Evolutionary conservation across 1,140 invertebrate genomes (phyloP).

Genomic region (Temnothorax curvispinosus): DNA sequence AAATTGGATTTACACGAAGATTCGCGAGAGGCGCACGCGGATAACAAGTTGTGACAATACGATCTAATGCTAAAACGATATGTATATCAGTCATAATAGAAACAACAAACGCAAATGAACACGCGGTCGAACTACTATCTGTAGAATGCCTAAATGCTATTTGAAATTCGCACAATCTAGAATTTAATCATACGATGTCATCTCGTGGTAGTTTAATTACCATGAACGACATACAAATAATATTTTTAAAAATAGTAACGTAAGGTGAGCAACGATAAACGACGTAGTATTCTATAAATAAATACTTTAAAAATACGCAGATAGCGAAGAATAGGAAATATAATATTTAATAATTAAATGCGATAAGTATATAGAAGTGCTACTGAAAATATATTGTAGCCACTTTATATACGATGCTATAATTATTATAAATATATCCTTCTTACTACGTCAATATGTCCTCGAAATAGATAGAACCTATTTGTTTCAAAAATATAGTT

Average conservation of each 20-base stretch:
- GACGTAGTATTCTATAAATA: background rate
- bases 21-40: background rate
- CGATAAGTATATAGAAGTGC: background rate
- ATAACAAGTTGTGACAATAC: slow-evolving; percentile 47
- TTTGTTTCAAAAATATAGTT: slow-evolving; percentile 14
- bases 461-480: background rate
- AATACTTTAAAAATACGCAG: background rate
- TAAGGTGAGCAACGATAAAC: background rate
- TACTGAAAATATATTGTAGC: background rate
- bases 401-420: background rate
- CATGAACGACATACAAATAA: background rate
- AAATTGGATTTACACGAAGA: slow-evolving; percentile 41
- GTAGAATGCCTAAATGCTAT: background rate
- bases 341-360: background rate
- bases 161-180: slow-evolving; percentile 9
- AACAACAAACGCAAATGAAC: slow-evolving; percentile 18
- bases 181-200: slow-evolving; percentile 23
- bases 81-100: background rate
- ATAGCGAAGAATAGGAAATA: background rate
- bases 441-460: background rate
- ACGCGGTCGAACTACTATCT: background rate
- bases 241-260: background rate
- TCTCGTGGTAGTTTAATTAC: slow-evolving; percentile 4
- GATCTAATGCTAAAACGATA: slow-evolving; percentile 17
- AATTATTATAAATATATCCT: background rate